Evolutionary conservation across 2,888 invertebrate species (phyloP).

Genomic region (Dryococelus australis): DNA sequence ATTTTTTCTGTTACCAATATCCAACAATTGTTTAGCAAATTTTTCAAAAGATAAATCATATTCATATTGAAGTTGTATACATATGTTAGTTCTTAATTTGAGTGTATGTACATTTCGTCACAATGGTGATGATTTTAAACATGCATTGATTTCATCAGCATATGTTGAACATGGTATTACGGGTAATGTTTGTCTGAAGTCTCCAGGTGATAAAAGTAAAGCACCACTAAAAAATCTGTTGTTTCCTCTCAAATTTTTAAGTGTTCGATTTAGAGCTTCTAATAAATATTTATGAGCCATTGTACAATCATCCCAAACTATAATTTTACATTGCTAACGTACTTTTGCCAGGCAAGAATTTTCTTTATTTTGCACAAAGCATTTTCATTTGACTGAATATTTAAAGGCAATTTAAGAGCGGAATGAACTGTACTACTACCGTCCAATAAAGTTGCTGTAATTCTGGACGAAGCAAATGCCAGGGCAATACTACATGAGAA

Average conservation of each 20-base stretch:
- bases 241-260: neutral
- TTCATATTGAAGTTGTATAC: conserved; percentile 31
- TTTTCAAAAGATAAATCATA: neutral
- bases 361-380: neutral
- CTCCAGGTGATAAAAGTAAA: too few relatives aligned
- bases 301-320: conserved; percentile 24
- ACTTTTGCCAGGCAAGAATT: neutral
- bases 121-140: too few relatives aligned
- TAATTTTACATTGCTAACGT: neutral
- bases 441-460: conserved; percentile 23
- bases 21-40: conserved; percentile 33
- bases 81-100: neutral
- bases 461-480: conserved; percentile 1
- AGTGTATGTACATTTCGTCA: neutral
- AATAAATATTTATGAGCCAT: conserved; percentile 21
- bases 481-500: neutral
- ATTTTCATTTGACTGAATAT: neutral
- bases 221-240: conserved; percentile 21
- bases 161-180: conserved; percentile 29
- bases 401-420: conserved; percentile 12
- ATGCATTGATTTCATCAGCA: conserved; percentile 26
- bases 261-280: neutral
- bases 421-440: conserved; percentile 21
- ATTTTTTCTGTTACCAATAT: conserved; percentile 34
- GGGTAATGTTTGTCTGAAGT: conserved; percentile 35